These are phyloP conservation scores for Lepidochitona cinerea DNA, from an alignment of 2,888 invertebrate genomes.

Conservation along the genomic window DNA sequence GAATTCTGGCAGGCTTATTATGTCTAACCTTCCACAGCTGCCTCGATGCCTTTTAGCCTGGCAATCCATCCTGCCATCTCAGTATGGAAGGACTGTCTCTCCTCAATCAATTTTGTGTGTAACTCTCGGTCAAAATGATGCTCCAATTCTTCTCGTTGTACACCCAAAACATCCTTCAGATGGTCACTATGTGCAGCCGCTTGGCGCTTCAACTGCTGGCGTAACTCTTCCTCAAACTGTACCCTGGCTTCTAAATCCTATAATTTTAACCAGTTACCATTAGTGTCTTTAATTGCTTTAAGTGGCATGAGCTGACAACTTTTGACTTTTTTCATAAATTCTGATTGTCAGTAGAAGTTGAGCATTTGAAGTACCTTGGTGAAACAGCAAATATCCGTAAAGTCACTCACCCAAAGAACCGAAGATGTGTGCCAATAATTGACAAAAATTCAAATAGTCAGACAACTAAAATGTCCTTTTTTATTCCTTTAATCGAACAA, in stretches of 20 bases:
- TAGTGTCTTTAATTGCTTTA: too few relatives aligned
- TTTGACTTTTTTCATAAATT: too few relatives aligned
- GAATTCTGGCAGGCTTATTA: too few relatives aligned
- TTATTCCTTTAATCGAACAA: too few relatives aligned
- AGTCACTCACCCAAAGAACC: too few relatives aligned
- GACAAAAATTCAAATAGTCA: too few relatives aligned
- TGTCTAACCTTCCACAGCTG: constrained; percentile 83
- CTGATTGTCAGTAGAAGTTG: too few relatives aligned
- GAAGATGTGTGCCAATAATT: too few relatives aligned
- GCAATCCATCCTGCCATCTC: constrained; percentile 83
- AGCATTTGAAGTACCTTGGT: too few relatives aligned
- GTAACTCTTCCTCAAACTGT: constrained; percentile 78
- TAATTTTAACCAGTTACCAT: background rate
- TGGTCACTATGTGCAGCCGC: constrained; percentile 87
- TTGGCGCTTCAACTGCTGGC: constrained; percentile 86
- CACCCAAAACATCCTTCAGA: constrained; percentile 75
- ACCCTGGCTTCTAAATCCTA: constrained; percentile 56
- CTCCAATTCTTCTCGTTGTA: constrained; percentile 76
- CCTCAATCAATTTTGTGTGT: constrained; percentile 79
- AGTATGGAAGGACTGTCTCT: constrained; percentile 79
- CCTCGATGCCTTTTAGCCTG: constrained; percentile 83
- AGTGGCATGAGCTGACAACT: too few relatives aligned
- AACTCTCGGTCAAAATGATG: constrained; percentile 71
- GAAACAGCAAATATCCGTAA: too few relatives aligned
- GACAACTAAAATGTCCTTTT: too few relatives aligned